phyloP scores from a whole-genome alignment of 2,888 invertebrate species.

The Chalcosyrphus nemorum region DNA sequence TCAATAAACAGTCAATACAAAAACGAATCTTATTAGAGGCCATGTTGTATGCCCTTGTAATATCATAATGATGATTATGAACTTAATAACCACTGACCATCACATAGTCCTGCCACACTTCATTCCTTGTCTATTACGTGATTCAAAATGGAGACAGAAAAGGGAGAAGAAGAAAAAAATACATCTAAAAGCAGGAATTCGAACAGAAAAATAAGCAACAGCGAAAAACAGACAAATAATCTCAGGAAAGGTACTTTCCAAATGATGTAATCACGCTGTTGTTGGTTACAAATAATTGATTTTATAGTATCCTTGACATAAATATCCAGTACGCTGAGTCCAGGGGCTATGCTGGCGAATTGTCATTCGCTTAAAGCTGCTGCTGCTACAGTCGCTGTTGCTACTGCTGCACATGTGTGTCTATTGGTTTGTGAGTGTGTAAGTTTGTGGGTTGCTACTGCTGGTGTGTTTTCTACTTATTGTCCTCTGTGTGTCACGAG shows the following conservation, averaged over 20 bases:
- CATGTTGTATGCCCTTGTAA: too few species aligned
- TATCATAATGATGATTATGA: neutral
- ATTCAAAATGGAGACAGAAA: constrained; percentile 24
- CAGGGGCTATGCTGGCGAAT: constrained; percentile 65
- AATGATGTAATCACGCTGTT: constrained; percentile 72
- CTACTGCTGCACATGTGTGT: constrained; percentile 44
- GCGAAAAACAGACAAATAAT: constrained; percentile 66
- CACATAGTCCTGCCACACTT: constrained; percentile 34
- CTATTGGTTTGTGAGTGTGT: constrained; percentile 27
- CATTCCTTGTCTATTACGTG: constrained; percentile 23
- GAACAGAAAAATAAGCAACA: constrained; percentile 28
- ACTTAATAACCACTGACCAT: constrained; percentile 43
- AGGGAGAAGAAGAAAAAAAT: neutral
- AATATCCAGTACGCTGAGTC: constrained; percentile 72
- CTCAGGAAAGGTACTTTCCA: constrained; percentile 66
- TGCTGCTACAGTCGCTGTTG: constrained; percentile 11
- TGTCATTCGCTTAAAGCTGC: constrained; percentile 67
- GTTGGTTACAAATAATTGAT: constrained; percentile 75
- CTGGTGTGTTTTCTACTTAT: constrained; percentile 33
- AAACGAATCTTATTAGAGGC: too few species aligned
- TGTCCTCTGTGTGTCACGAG: constrained; percentile 64
- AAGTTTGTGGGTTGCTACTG: constrained; percentile 5
- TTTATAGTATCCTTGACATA: constrained; percentile 76
- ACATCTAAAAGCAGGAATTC: neutral
- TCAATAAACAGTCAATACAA: neutral